Conservation (phyloP, 1,140 invertebrate species). For the Radopholus similis region DNA sequence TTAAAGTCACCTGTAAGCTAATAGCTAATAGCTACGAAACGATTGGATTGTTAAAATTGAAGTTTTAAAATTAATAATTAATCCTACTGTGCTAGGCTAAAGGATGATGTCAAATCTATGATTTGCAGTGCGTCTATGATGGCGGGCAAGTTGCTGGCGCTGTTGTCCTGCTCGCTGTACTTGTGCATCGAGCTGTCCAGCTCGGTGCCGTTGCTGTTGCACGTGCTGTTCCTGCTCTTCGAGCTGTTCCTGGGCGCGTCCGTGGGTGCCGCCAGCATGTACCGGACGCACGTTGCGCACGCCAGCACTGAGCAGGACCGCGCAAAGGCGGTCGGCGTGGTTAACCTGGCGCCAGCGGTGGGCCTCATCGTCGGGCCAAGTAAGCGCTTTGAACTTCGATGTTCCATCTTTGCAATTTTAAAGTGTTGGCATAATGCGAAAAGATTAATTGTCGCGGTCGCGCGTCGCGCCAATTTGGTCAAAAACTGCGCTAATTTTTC, state of each 20-base stretch:
- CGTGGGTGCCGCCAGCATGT: slow-evolving; percentile 36
- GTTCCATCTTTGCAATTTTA: no score
- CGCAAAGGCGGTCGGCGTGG: slow-evolving; percentile 46
- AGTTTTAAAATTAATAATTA: no score
- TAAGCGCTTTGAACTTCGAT: slow-evolving; percentile 18
- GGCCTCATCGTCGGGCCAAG: slow-evolving; percentile 46
- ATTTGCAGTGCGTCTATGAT: slow-evolving; percentile 42
- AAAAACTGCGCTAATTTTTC: no score
- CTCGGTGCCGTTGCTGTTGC: not conserved
- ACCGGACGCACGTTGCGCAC: slow-evolving; percentile 41
- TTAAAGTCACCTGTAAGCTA: no score
- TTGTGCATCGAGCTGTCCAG: slow-evolving; percentile 34
- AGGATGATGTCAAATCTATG: no score
- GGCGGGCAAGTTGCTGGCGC: slow-evolving; percentile 34
- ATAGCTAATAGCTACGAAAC: no score
- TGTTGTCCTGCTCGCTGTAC: slow-evolving; percentile 47
- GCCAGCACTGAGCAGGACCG: slow-evolving; percentile 44
- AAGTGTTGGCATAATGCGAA: no score
- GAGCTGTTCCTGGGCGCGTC: slow-evolving; percentile 49
- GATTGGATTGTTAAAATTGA: no score
- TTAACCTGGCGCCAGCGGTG: slow-evolving; percentile 43
- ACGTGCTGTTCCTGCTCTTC: slow-evolving; percentile 40
- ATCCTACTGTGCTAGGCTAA: no score
- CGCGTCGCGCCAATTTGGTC: no score
- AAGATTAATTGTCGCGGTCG: no score